phyloP scores from a whole-genome alignment of 2,888 invertebrate genomes.

The Callimorpha dominula region DNA sequence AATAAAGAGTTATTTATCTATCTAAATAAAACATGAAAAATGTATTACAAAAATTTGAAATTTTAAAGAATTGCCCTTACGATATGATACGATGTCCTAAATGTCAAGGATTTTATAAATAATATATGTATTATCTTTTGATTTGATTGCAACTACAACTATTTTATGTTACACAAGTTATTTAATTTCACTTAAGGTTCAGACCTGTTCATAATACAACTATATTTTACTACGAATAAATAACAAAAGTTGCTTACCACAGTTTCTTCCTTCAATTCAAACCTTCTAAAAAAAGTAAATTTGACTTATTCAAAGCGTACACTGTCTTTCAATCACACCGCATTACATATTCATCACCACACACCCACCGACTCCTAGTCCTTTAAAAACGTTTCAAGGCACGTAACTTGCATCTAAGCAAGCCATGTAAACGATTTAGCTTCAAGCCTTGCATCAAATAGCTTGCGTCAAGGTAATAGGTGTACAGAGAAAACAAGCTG shows the following conservation, averaged over 20 bases:
- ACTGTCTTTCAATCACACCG: constrained; percentile 48
- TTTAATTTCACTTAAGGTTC: too few relatives aligned
- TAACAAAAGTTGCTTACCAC: neutral
- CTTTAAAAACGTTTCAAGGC: constrained; percentile 49
- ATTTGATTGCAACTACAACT: neutral
- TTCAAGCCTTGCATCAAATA: constrained; percentile 52
- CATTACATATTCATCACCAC: constrained; percentile 50
- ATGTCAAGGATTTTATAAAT: neutral
- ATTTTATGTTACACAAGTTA: neutral
- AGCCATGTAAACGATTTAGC: constrained; percentile 55
- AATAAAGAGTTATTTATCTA: too few relatives aligned
- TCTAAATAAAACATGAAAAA: too few relatives aligned
- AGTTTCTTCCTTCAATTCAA: constrained; percentile 4
- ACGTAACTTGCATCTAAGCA: constrained; percentile 50
- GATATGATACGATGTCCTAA: neutral
- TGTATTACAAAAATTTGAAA: too few relatives aligned
- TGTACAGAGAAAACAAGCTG: constrained; percentile 55
- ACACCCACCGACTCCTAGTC: constrained; percentile 36
- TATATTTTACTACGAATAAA: too few relatives aligned
- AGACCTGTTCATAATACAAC: too few relatives aligned
- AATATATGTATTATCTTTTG: too few relatives aligned
- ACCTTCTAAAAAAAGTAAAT: constrained; percentile 13
- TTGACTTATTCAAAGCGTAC: constrained; percentile 39
- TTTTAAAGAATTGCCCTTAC: too few relatives aligned
- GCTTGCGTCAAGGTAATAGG: constrained; percentile 53